Evolutionary conservation across 2,113 vertebrate species (phyloP).

Genomic region (Notechis scutatus): DNA sequence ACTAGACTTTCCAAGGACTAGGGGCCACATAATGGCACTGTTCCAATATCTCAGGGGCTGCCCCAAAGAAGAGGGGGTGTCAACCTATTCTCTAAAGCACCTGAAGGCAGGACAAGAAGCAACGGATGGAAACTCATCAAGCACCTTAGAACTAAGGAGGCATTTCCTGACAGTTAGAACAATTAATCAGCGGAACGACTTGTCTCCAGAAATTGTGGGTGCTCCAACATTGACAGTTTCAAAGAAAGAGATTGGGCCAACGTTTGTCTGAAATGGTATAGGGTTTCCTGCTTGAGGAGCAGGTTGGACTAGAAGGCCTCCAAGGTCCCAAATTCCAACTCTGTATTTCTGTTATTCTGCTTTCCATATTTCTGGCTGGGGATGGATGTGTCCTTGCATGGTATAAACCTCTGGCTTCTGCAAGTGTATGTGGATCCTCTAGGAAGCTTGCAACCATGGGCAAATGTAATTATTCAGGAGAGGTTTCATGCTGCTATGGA

Average conservation of each 20-base stretch:
- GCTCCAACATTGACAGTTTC: not conserved
- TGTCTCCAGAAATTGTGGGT: not conserved
- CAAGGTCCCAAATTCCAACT: not conserved
- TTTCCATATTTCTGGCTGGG: not conserved
- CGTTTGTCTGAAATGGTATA: not conserved
- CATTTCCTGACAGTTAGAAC: not conserved
- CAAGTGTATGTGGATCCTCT: not conserved
- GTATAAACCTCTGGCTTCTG: not conserved
- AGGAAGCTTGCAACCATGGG: not conserved
- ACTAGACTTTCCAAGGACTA: not conserved
- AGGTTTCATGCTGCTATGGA: not conserved
- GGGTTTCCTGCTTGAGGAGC: not conserved
- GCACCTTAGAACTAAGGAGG: not conserved
- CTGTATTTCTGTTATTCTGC: not conserved
- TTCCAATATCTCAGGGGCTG: not conserved
- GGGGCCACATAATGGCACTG: not conserved
- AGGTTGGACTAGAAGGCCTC: not conserved
- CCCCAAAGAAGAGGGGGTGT: not conserved
- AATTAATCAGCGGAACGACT: not conserved
- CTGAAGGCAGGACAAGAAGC: not conserved
- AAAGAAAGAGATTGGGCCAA: not conserved
- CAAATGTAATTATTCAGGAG: not conserved
- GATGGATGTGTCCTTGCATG: not conserved
- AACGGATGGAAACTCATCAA: not conserved
- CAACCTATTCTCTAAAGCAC: not conserved